Evolutionary conservation across 2,113 vertebrate species (phyloP).

Genomic region (Hiodon alosoides): DNA sequence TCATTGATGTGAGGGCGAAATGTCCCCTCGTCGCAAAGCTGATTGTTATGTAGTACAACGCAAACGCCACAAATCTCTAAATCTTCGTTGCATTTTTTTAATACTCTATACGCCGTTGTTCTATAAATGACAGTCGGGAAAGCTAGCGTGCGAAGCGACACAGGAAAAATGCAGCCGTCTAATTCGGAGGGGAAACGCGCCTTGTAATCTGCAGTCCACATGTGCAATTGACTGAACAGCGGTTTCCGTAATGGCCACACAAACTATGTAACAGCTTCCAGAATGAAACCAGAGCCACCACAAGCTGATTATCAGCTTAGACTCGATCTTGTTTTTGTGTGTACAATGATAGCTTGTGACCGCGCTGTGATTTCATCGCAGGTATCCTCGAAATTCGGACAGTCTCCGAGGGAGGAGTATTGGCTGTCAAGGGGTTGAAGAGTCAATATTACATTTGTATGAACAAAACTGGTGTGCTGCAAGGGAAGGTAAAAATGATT

Average conservation of each 20-base stretch:
- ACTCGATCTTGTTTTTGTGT: too few relatives aligned
- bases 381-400: slow-evolving; percentile 97
- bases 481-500: slow-evolving; percentile 78
- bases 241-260: slow-evolving; percentile 49
- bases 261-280: slow-evolving; percentile 50
- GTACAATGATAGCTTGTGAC: slow-evolving; percentile 43
- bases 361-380: slow-evolving; percentile 43
- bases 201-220: slow-evolving; percentile 47
- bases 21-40: too few relatives aligned
- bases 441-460: slow-evolving; percentile 95
- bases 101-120: too few relatives aligned
- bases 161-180: slow-evolving; percentile 36
- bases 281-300: slow-evolving; percentile 45
- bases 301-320: slow-evolving; percentile 42
- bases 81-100: too few relatives aligned
- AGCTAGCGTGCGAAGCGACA: slow-evolving; percentile 49
- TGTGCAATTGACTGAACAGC: slow-evolving; percentile 48
- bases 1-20: too few relatives aligned
- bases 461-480: slow-evolving; percentile 86
- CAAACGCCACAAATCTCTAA: too few relatives aligned
- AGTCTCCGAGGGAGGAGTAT: slow-evolving; percentile 85
- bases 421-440: slow-evolving; percentile 93
- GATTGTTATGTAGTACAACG: too few relatives aligned
- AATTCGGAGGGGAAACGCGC: slow-evolving; percentile 33
- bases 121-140: slow-evolving; percentile 14